Conservation (phyloP, 2,113 vertebrate species). For the Bufo bufo region DNA sequence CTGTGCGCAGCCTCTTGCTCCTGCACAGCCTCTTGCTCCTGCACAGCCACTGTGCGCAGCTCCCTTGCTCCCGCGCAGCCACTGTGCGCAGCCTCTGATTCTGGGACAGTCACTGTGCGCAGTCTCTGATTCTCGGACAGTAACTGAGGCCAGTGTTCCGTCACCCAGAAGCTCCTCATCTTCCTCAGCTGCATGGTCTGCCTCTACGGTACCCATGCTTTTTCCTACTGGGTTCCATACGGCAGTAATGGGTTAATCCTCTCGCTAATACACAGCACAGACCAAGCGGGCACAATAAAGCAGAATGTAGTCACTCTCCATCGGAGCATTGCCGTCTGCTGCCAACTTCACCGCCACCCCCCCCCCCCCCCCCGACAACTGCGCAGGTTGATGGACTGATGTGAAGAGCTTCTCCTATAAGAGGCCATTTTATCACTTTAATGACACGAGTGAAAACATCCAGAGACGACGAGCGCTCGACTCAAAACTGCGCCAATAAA, state of each 20-base stretch:
- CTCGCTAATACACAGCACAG: background rate
- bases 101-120: too few species aligned
- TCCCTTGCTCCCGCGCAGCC: background rate
- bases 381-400: background rate
- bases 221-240: too few species aligned
- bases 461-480: background rate
- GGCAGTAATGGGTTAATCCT: background rate
- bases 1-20: too few species aligned
- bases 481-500: conserved; percentile 24
- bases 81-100: too few species aligned
- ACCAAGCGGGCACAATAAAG: background rate
- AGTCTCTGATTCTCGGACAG: too few species aligned
- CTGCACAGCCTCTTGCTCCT: background rate
- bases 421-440: conserved; percentile 17
- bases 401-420: background rate
- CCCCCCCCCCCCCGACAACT: background rate
- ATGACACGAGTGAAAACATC: conserved; percentile 35
- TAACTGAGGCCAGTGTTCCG: too few species aligned
- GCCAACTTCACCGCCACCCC: background rate
- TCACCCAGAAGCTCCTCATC: background rate
- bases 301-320: background rate
- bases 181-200: too few species aligned
- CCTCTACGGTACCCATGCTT: background rate
- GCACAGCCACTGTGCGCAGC: background rate
- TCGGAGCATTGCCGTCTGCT: background rate